Conservation (phyloP, 2,797 vertebrate genomes). For the Pyrocephalus nanus region DNA sequence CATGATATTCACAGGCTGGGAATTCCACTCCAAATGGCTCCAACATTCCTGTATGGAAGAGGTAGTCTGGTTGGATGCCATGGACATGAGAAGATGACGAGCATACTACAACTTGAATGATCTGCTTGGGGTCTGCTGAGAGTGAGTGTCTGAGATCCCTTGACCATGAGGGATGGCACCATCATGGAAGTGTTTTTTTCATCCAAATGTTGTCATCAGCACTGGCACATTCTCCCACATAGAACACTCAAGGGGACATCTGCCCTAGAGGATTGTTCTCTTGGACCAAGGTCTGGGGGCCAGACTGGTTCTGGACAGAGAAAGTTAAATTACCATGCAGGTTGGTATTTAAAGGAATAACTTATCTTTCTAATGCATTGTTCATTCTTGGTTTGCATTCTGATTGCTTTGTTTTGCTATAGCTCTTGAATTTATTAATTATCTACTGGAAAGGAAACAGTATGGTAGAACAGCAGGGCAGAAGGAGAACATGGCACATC, state of each 20-base stretch:
- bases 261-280: background rate
- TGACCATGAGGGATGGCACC: background rate
- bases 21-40: background rate
- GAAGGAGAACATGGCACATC: background rate
- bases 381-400: background rate
- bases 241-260: background rate
- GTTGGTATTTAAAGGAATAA: background rate
- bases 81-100: background rate
- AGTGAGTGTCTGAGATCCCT: background rate
- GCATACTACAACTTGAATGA: background rate
- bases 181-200: background rate
- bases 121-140: background rate
- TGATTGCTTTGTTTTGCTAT: background rate
- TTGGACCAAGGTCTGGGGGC: background rate
- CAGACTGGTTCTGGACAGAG: background rate
- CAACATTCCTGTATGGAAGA: background rate
- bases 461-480: background rate
- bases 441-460: background rate
- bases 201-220: fast-evolving
- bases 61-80: background rate
- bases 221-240: background rate
- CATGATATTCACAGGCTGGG: background rate
- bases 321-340: background rate
- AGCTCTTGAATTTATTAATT: background rate
- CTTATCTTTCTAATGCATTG: background rate